A percentile compares a stretch with the other conserved stretches of the same genome.
These are phyloP conservation scores for Cygnus buccinator DNA, from an alignment of 2,113 vertebrate species.

Conservation along the genomic window DNA sequence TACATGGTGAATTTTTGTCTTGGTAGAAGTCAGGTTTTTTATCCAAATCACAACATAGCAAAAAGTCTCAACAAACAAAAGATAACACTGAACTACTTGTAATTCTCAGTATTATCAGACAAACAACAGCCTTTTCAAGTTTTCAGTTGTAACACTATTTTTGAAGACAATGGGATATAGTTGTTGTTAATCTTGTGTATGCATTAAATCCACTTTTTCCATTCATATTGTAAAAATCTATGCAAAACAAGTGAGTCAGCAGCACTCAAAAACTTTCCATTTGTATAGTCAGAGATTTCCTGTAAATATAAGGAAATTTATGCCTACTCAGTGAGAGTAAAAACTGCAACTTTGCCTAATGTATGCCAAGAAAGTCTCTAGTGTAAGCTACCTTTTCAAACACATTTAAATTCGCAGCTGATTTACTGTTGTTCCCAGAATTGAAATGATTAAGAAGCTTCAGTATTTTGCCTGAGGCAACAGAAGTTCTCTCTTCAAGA, in stretches of 20 bases:
- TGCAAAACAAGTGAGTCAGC: neutral
- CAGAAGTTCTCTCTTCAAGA: conserved; percentile 37
- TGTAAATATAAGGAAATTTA: conserved; percentile 24
- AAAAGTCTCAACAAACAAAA: neutral
- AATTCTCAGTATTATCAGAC: neutral
- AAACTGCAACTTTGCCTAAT: conserved; percentile 22
- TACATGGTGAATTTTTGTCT: neutral
- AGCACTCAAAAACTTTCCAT: neutral
- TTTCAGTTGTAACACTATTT: neutral
- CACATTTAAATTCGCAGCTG: conserved; percentile 42
- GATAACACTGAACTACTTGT: neutral
- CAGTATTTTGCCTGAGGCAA: conserved; percentile 10
- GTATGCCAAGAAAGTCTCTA: neutral
- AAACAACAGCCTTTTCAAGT: neutral
- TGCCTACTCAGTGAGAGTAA: neutral
- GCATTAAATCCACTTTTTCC: neutral
- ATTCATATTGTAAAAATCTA: neutral
- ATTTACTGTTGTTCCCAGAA: conserved; percentile 32
- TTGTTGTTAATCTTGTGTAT: neutral
- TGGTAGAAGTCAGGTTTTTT: neutral
- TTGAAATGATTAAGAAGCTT: conserved; percentile 34
- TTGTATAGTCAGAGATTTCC: neutral
- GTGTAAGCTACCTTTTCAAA: conserved; percentile 36
- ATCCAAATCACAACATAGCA: neutral
- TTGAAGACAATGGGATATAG: neutral